These are phyloP conservation scores for Yponomeuta sedellus DNA, from an alignment of 2,888 invertebrate species.

Conservation along the genomic window DNA sequence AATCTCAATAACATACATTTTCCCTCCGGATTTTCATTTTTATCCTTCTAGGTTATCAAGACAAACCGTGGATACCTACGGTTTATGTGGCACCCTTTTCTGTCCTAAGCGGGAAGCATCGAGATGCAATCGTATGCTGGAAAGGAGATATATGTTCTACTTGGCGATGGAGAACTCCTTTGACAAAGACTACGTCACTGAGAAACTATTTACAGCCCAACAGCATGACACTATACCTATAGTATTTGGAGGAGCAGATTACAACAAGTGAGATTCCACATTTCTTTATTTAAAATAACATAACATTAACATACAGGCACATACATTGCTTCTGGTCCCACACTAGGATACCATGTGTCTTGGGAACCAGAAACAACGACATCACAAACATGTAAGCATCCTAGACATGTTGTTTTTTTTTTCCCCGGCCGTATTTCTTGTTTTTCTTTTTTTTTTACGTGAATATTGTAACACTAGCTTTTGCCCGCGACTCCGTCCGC, in stretches of 20 bases:
- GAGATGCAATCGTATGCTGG: conserved; percentile 19
- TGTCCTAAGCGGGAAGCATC: conserved; percentile 19
- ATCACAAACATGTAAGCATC: too few relatives aligned
- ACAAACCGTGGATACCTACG: conserved; percentile 31
- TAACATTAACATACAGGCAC: too few relatives aligned
- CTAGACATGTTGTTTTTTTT: too few relatives aligned
- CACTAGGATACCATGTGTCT: too few relatives aligned
- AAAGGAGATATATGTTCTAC: conserved; percentile 28
- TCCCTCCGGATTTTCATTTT: conserved; percentile 22
- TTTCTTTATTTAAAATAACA: too few relatives aligned
- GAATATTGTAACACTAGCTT: too few relatives aligned
- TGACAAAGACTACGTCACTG: conserved; percentile 28
- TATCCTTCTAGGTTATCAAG: conserved; percentile 33
- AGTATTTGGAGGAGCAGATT: conserved; percentile 77
- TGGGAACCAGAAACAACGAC: too few relatives aligned
- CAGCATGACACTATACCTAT: conserved; percentile 75
- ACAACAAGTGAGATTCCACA: conserved; percentile 33
- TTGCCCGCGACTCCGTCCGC: too few relatives aligned
- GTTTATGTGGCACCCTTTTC: conserved; percentile 18
- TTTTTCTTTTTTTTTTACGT: too few relatives aligned
- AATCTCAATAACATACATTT: too few relatives aligned
- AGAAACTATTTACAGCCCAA: conserved; percentile 32
- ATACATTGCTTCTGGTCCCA: too few relatives aligned
- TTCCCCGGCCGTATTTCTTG: too few relatives aligned
- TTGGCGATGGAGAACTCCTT: conserved; percentile 30